A percentile compares a stretch with the other conserved stretches of the same genome.
Conservation (phyloP, 2,888 invertebrate genomes). For the Syrista parreyssii region DNA sequence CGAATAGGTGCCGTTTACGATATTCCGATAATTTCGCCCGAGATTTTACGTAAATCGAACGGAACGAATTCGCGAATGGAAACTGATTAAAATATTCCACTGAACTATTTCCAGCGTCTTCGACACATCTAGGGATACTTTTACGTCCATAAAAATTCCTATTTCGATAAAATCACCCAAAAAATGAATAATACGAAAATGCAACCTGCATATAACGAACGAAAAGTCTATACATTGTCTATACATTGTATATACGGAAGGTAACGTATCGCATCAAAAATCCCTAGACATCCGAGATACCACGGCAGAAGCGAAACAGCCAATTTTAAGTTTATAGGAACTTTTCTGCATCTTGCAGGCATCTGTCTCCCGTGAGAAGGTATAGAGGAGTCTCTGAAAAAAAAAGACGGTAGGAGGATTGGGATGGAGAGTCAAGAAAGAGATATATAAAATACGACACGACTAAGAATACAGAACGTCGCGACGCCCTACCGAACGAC, state of each 20-base stretch:
- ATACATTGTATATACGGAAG: neutral
- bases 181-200: slow-evolving; percentile 9
- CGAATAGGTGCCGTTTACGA: neutral
- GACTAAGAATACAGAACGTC: neutral
- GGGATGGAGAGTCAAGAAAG: neutral
- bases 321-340: slow-evolving; percentile 52
- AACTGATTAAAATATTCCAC: neutral
- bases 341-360: slow-evolving; percentile 37
- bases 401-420: neutral
- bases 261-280: slow-evolving; percentile 32
- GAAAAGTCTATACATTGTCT: neutral
- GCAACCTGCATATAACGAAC: neutral
- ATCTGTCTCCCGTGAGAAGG: slow-evolving; percentile 20
- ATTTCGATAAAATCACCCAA: neutral
- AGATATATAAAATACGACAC: neutral
- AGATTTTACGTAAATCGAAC: neutral
- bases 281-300: slow-evolving; percentile 29
- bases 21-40: neutral
- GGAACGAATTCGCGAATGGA: neutral
- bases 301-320: slow-evolving; percentile 35
- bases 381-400: neutral
- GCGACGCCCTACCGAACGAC: neutral
- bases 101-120: neutral
- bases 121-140: too few relatives aligned
- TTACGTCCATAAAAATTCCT: neutral